Conservation (phyloP, 37 sponge, comb jelly and placozoan species). For the Ianthella basta region DNA sequence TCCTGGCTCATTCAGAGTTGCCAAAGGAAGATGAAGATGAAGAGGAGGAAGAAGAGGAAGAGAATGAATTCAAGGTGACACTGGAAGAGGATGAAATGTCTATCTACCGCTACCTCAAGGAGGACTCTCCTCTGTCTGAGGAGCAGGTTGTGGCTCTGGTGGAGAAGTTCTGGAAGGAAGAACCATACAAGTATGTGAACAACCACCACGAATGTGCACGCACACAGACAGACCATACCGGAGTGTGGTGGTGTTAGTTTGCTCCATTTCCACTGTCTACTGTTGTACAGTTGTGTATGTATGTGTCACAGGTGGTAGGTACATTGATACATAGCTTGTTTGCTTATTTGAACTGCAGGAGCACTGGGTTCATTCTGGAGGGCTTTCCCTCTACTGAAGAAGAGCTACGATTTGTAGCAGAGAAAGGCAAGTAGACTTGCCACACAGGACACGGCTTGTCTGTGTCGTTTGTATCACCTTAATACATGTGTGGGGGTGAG, state of each 20-base stretch:
- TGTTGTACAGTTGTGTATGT: neutral
- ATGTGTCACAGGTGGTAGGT: neutral
- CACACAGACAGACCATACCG: neutral
- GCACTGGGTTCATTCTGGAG: slow-evolving; percentile 93
- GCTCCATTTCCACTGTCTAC: neutral
- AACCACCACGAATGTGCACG: neutral
- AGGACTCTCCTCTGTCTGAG: slow-evolving; percentile 80
- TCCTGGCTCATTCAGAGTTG: too few relatives aligned
- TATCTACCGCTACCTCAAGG: slow-evolving; percentile 60
- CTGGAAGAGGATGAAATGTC: slow-evolving; percentile 80
- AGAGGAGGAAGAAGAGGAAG: slow-evolving; percentile 65
- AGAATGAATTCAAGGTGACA: slow-evolving; percentile 48
- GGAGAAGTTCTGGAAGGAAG: slow-evolving; percentile 79
- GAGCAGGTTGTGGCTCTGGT: slow-evolving; percentile 60
- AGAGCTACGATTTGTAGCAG: slow-evolving; percentile 69
- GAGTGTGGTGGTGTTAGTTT: neutral
- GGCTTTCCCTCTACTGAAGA: slow-evolving; percentile 85
- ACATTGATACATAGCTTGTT: neutral
- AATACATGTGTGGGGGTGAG: too few relatives aligned
- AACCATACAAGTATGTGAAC: slow-evolving; percentile 84
- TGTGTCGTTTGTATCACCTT: too few relatives aligned
- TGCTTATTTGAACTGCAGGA: slow-evolving; percentile 42
- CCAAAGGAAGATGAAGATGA: slow-evolving; percentile 54
- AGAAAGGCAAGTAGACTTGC: slow-evolving; percentile 55
- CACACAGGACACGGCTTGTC: too few relatives aligned